Evolutionary conservation across 2,797 vertebrate species (phyloP).

Genomic region (Pseudochromis fuscus): DNA sequence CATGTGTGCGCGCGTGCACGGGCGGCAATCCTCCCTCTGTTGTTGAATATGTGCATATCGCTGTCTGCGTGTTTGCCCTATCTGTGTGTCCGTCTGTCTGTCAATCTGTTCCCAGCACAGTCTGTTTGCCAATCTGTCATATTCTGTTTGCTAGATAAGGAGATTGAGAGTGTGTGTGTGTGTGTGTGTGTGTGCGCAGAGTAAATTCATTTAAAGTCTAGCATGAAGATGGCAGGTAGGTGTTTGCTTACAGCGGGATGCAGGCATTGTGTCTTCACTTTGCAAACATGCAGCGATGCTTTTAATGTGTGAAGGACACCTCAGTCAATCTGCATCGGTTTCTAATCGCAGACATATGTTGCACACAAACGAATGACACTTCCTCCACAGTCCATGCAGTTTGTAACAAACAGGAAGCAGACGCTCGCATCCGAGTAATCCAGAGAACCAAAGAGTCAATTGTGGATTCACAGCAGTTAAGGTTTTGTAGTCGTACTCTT

Average conservation of each 20-base stretch:
- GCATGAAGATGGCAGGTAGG: slow-evolving; percentile 27
- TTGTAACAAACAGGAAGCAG: not conserved
- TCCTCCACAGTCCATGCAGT: slow-evolving; percentile 2
- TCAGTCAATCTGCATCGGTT: not conserved
- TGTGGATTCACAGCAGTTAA: too few species aligned
- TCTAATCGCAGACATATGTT: slow-evolving; percentile 1
- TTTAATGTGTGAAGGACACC: slow-evolving; percentile 5
- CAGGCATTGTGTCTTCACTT: not conserved
- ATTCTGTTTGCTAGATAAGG: slow-evolving; percentile 78
- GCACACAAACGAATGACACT: slow-evolving; percentile 6
- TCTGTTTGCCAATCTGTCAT: slow-evolving; percentile 82
- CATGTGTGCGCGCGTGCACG: not conserved
- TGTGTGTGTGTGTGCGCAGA: slow-evolving; percentile 33
- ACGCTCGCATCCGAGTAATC: not conserved
- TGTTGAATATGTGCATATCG: slow-evolving; percentile 65
- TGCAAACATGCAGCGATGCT: not conserved
- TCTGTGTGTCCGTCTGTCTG: slow-evolving; percentile 78
- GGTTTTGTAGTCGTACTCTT: too few species aligned
- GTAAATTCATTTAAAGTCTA: slow-evolving; percentile 65
- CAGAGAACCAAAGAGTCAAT: not conserved
- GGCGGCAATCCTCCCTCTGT: slow-evolving; percentile 65
- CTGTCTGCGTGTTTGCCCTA: slow-evolving; percentile 74
- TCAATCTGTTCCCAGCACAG: slow-evolving; percentile 76
- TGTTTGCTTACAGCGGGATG: slow-evolving; percentile 38
- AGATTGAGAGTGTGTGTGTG: slow-evolving; percentile 57